phyloP scores from a whole-genome alignment of 2,888 invertebrate species.

The Ganaspis brasiliensis region DNA sequence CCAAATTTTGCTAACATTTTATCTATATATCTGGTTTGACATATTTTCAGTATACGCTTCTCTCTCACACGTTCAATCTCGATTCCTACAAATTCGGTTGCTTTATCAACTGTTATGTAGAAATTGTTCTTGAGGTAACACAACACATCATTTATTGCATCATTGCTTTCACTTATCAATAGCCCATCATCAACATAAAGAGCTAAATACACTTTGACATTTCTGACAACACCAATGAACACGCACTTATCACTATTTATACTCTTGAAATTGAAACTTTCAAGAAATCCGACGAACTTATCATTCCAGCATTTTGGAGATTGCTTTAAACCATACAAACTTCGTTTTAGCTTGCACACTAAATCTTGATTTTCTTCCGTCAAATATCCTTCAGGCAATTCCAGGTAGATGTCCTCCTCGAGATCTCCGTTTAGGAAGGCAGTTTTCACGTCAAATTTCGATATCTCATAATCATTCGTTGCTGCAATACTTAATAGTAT shows the following conservation, averaged over 20 bases:
- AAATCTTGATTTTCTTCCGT: not conserved
- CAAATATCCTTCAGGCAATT: not conserved
- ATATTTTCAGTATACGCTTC: conserved; percentile 1
- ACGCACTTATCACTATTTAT: not conserved
- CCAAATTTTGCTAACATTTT: conserved; percentile 43
- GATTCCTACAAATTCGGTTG: conserved; percentile 33
- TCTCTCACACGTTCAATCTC: conserved; percentile 33
- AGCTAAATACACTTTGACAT: not conserved
- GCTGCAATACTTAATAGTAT: conserved; percentile 12
- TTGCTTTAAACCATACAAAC: conserved; percentile 42
- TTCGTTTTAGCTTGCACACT: conserved; percentile 22
- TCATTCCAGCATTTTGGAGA: conserved; percentile 31
- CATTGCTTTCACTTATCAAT: not conserved
- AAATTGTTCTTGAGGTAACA: conserved; percentile 32
- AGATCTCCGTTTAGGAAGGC: conserved; percentile 22
- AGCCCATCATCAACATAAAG: conserved; percentile 15
- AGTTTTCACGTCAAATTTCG: no score
- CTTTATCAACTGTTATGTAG: conserved; percentile 19
- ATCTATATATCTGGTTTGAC: conserved; percentile 44
- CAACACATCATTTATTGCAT: conserved; percentile 12
- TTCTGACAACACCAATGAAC: not conserved
- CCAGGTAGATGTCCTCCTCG: conserved; percentile 22
- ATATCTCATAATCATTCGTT: conserved; percentile 18
- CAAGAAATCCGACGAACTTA: not conserved
- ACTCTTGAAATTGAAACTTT: not conserved